Evolutionary conservation across 2,113 vertebrate species (phyloP), one percentile per base, ranked within the genome.

Genomic region (Athene noctua): DNA sequence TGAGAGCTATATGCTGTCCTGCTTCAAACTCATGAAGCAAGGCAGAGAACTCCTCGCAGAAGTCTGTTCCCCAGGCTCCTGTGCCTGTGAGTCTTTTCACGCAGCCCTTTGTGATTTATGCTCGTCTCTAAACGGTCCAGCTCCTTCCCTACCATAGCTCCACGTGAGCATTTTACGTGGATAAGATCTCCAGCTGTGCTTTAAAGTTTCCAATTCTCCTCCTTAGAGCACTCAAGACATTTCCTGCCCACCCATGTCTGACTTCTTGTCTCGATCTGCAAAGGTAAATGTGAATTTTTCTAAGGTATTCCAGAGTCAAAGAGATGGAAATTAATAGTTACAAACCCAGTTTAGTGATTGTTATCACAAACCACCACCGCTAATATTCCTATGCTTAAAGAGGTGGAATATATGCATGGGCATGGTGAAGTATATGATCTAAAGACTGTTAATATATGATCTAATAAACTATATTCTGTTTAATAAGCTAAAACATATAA

Each of bases 251-350:
- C 26, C 44, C n/a, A 22, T 4, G 3, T 59, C 57, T 66, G 34
- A n/a, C 26, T n/a, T 46, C 34, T 74, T 49, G 30, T 20, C 46
- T 38, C 75, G 18, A 59, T 61, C 40, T 38, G 30, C 29, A 52
- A 11, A 46, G 54, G 15, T 15, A 27, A 81, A 51, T 0, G 0
- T 5, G 1, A 36, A 26, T 42, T 73, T 67, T 30, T n/a, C 29
- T n/a, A 34, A 88, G 21, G 34, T 63, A 17, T 38, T 58, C 22
- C 47, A 34, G 47, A 58, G 26, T 42, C 17, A 51, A 10, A 68
- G 61, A 61, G 34, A 19, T 70, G 21, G 12, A 58, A 83, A 38
- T 49, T 47, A 32, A 15, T 2, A 32, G n/a, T 16, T 10, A 38
- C 14, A 79, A 36, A 11, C 62, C 59, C 57, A n/a, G 23, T 36